phyloP scores from a whole-genome alignment of 1,140 invertebrate species.

The Hypsibius dujardini region DNA sequence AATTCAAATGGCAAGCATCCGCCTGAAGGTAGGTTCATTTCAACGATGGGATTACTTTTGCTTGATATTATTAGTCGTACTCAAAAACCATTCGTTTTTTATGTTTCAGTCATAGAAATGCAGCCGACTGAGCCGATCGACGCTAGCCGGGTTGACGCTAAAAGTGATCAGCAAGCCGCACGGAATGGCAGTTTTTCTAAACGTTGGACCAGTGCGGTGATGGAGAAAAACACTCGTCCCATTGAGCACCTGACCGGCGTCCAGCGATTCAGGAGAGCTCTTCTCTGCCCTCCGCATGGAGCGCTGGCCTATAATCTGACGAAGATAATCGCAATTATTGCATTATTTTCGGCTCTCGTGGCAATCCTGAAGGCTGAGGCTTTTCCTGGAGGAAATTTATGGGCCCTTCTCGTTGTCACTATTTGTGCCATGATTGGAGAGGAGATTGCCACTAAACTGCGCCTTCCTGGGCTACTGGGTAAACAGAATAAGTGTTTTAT shows the following conservation, averaged over 20 bases:
- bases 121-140: too few relatives aligned
- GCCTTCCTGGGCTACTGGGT: conserved; percentile 62
- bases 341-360: background rate
- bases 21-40: too few relatives aligned
- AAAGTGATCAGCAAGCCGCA: too few relatives aligned
- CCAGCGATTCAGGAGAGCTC: background rate
- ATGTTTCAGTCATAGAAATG: too few relatives aligned
- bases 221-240: conserved; percentile 41
- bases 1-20: too few relatives aligned
- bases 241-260: background rate
- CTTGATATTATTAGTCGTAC: too few relatives aligned
- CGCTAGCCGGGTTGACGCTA: too few relatives aligned
- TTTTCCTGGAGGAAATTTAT: conserved; percentile 37
- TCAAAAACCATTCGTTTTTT: too few relatives aligned
- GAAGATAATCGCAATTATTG: background rate
- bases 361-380: background rate
- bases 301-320: background rate
- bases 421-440: conserved; percentile 53
- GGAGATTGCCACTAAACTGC: conserved; percentile 51
- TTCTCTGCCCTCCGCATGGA: conserved; percentile 8
- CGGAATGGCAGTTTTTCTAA: too few relatives aligned
- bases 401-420: conserved; percentile 47
- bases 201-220: conserved; percentile 26
- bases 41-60: too few relatives aligned
- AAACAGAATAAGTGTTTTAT: conserved; percentile 30